Base-by-base conservation (phyloP, 2,888 invertebrate species). In the Sarcophaga rosellei region DNA sequence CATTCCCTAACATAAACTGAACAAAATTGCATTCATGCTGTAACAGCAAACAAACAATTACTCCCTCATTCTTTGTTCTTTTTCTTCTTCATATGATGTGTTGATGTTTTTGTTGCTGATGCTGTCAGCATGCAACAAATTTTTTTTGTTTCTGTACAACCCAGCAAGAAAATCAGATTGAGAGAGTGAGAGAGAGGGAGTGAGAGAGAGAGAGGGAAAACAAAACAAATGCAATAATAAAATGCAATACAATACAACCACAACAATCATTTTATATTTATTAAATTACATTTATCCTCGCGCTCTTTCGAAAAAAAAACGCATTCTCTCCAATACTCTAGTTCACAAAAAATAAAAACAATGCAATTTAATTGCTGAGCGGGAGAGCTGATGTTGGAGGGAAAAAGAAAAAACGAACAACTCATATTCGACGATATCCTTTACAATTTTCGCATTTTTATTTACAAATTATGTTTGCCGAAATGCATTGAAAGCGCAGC, bases 191-290 rank as follows among this genome's bases (percentile, higher is more conserved):
- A 47, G 47, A 15, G 15, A 53, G 15, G 17, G 53, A 53, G 47
- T 10, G 15, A 47, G 2, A 47, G 47, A 12, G 15, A 47, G 15
- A n/a, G n/a, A 15, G 15, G 2, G 0, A 15, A 17, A 12, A 53
- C 12, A 53, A 12, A 53, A 53, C 53, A 53, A 53, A 53, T 53
- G 53, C 53, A 53, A 53, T 53, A 35, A 35, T 57, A 57, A 63
- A 76, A 76, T 75, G 62, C 73, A 72, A 72, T 75, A 44, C 65
- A 78, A 68, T 57, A 69, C 74, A 86, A 81, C 63, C 66, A 65
- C 76, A 77, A 69, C 77, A 74, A 78, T 70, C 79, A 75, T 76
- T 80, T 53, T 76, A 61, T 69, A 84, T 70, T 84, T 75, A 84
- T 84, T 84, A 65, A 79, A 85, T 85, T 70, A 72, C 72, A 53